phyloP scores from a whole-genome alignment of 2,797 vertebrate species.

The Enteromius afrohamiltoni region DNA sequence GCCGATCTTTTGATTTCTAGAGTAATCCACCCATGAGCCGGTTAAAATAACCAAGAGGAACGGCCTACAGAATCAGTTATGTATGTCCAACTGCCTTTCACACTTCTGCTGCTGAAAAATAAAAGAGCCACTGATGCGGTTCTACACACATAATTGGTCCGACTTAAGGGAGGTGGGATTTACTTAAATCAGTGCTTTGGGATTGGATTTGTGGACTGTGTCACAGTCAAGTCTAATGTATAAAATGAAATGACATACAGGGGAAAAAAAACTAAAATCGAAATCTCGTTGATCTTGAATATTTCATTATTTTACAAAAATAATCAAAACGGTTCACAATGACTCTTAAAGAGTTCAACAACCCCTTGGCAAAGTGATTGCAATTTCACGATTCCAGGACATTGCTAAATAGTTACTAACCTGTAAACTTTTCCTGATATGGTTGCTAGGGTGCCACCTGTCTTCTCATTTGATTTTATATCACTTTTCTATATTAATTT shows the following conservation, averaged over 20 bases:
- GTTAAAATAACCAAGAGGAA: slow-evolving; percentile 43
- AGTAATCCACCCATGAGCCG: slow-evolving; percentile 49
- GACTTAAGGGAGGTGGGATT: slow-evolving; percentile 32
- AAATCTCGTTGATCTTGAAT: slow-evolving; percentile 9
- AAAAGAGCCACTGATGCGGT: slow-evolving; percentile 35
- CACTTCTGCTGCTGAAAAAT: slow-evolving; percentile 22
- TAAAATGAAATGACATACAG: slow-evolving; percentile 12
- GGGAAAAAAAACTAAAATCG: not conserved
- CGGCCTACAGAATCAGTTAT: slow-evolving; percentile 20
- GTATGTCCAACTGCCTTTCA: slow-evolving; percentile 27
- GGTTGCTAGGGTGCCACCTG: not conserved
- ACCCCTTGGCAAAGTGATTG: not conserved
- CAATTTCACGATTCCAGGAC: not conserved
- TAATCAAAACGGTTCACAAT: not conserved
- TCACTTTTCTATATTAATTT: not conserved
- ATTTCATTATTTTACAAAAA: not conserved
- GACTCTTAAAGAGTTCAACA: not conserved
- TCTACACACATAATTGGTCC: slow-evolving; percentile 27
- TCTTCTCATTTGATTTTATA: not conserved
- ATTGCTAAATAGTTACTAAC: not conserved
- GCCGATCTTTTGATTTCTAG: slow-evolving; percentile 49
- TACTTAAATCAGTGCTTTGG: slow-evolving; percentile 28
- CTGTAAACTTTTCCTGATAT: not conserved
- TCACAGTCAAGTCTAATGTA: not conserved
- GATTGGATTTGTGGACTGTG: slow-evolving; percentile 21